These are phyloP conservation scores for Sinonovacula constricta DNA, from an alignment of 1,140 invertebrate genomes.

Conservation along the genomic window DNA sequence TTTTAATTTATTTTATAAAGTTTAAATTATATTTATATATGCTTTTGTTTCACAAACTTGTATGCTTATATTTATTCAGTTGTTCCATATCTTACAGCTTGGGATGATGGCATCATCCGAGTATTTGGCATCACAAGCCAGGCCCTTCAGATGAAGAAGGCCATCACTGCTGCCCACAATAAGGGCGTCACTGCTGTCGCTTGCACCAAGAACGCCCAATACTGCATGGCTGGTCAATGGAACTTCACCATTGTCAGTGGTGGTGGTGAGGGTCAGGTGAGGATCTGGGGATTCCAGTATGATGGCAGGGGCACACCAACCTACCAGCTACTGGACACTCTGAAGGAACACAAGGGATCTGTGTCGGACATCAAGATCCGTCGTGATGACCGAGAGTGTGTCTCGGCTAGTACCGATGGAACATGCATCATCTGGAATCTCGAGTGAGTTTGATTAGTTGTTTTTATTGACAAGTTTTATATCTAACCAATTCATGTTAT, in stretches of 20 bases:
- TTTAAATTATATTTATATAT: background rate
- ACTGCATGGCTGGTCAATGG: background rate
- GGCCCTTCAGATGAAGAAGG: constrained; percentile 32
- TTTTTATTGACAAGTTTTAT: too few relatives aligned
- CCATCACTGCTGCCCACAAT: constrained; percentile 86
- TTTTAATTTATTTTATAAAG: background rate
- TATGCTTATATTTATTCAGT: too few relatives aligned
- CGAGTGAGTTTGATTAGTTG: constrained; percentile 69
- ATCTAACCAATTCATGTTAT: too few relatives aligned
- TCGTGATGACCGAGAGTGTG: constrained; percentile 86
- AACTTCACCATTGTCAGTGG: constrained; percentile 86
- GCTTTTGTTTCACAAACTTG: too few relatives aligned
- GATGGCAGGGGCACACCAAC: constrained; percentile 47
- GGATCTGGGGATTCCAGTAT: constrained; percentile 63
- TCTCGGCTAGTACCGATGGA: constrained; percentile 92
- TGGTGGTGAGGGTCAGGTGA: constrained; percentile 89
- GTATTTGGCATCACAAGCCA: constrained; percentile 81
- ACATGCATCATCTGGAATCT: constrained; percentile 95
- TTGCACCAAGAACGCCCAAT: constrained; percentile 84
- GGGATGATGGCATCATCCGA: constrained; percentile 88
- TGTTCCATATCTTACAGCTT: constrained; percentile 81
- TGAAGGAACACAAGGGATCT: constrained; percentile 93
- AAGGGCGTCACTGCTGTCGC: constrained; percentile 90
- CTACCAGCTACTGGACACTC: constrained; percentile 76
- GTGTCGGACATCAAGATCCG: constrained; percentile 90